These are phyloP conservation scores for Phengaris arion DNA, from an alignment of 2,888 invertebrate genomes.

Conservation along the genomic window DNA sequence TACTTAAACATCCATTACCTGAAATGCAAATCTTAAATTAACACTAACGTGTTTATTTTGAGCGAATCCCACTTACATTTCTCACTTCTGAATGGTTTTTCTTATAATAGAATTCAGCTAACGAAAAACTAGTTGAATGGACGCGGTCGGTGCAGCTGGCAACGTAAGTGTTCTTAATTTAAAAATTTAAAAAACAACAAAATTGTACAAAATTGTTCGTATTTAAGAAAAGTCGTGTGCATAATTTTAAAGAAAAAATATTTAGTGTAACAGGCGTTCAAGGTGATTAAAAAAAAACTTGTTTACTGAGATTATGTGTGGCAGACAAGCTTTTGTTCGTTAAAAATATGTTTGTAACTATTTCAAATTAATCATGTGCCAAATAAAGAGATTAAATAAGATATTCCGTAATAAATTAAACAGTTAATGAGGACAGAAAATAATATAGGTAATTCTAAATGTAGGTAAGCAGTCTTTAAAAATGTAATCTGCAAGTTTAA, in stretches of 20 bases:
- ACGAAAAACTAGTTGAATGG: slow-evolving; percentile 55
- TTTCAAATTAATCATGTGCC: no score
- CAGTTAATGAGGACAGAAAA: neutral
- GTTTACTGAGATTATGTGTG: no score
- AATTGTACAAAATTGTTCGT: no score
- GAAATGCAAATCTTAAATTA: neutral
- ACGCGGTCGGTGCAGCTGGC: slow-evolving; percentile 55
- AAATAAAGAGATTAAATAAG: no score
- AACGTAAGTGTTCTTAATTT: slow-evolving; percentile 60
- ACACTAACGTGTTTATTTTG: slow-evolving; percentile 31
- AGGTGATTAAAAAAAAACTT: no score
- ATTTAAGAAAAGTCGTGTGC: no score
- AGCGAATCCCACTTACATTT: slow-evolving; percentile 38
- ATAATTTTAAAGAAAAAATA: no score
- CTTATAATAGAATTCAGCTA: slow-evolving; percentile 75
- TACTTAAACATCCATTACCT: neutral
- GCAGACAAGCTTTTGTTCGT: no score
- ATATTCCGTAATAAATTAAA: no score
- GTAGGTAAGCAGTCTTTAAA: neutral
- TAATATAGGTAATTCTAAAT: no score
- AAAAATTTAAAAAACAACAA: slow-evolving; percentile 40
- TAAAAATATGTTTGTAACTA: no score
- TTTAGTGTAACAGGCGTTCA: no score
- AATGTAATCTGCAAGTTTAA: neutral
- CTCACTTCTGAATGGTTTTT: slow-evolving; percentile 60